A percentile compares a stretch with the other conserved stretches of the same genome.
These are phyloP conservation scores for Tangara arthus DNA, from an alignment of 2,797 vertebrate species.

Conservation along the genomic window DNA sequence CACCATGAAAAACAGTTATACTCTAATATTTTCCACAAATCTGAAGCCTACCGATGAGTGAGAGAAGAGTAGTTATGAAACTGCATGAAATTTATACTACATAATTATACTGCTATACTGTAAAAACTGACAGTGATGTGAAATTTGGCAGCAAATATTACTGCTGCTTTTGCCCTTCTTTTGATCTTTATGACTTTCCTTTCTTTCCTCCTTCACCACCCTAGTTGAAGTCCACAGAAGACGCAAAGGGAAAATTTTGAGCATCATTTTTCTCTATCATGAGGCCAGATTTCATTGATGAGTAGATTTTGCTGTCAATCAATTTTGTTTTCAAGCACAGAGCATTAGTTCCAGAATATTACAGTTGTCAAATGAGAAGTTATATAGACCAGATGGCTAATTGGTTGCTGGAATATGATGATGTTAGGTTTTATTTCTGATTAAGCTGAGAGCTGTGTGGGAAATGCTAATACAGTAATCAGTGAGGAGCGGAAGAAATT, in stretches of 20 bases:
- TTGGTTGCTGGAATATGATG: constrained; percentile 42
- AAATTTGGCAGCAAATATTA: constrained; percentile 21
- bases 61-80: constrained; percentile 21
- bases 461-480: constrained; percentile 28
- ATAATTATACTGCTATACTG: constrained; percentile 1
- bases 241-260: not conserved
- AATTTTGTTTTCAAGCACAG: not conserved
- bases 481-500: not conserved
- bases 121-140: constrained; percentile 8
- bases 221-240: not conserved
- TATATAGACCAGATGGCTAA: constrained; percentile 35
- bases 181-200: not conserved
- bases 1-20: constrained; percentile 47
- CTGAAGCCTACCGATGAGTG: constrained; percentile 37
- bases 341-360: not conserved
- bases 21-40: constrained; percentile 71
- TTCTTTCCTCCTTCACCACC: not conserved
- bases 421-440: constrained; percentile 24
- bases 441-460: constrained; percentile 1
- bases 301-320: not conserved
- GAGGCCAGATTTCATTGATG: not conserved
- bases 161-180: not conserved
- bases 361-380: not conserved
- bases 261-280: not conserved
- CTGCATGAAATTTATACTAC: not conserved